Conservation (phyloP, 2,797 vertebrate species). For the Hirundo rustica region DNA sequence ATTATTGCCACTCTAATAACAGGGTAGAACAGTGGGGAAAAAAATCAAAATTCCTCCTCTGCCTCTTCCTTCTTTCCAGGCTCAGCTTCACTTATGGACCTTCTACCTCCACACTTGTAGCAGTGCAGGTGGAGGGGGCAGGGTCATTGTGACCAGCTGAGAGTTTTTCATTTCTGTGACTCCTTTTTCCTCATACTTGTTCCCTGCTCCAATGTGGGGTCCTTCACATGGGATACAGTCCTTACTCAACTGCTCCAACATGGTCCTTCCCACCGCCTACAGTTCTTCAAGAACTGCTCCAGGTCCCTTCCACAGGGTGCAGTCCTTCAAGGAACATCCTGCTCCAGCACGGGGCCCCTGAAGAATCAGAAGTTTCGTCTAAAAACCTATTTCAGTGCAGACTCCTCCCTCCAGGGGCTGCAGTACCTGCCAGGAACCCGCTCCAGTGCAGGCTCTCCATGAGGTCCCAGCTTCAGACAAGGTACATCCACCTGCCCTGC, state of each 20-base stretch:
- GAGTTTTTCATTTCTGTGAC: background rate
- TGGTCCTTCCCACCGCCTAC: background rate
- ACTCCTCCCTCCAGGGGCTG: background rate
- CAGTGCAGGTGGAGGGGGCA: background rate
- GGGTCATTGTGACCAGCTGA: background rate
- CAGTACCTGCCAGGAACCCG: background rate
- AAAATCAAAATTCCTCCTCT: fast-evolving
- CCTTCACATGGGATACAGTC: background rate
- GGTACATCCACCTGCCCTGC: background rate
- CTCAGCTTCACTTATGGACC: background rate
- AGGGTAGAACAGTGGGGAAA: background rate
- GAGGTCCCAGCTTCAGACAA: background rate
- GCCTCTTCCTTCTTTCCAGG: background rate
- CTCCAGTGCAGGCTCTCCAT: fast-evolving
- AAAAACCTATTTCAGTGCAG: fast-evolving
- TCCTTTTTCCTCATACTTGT: background rate
- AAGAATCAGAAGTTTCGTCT: background rate
- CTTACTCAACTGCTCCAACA: background rate
- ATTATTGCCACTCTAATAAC: background rate
- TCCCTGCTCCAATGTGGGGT: background rate
- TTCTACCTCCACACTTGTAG: background rate
- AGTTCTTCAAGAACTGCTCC: background rate
- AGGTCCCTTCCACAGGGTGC: fast-evolving
- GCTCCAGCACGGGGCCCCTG: fast-evolving
- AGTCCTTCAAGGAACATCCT: background rate